These are phyloP conservation scores for Dysidea cf. avara DNA, from an alignment of 37 sponge, comb jelly and placozoan genomes.

Conservation along the genomic window DNA sequence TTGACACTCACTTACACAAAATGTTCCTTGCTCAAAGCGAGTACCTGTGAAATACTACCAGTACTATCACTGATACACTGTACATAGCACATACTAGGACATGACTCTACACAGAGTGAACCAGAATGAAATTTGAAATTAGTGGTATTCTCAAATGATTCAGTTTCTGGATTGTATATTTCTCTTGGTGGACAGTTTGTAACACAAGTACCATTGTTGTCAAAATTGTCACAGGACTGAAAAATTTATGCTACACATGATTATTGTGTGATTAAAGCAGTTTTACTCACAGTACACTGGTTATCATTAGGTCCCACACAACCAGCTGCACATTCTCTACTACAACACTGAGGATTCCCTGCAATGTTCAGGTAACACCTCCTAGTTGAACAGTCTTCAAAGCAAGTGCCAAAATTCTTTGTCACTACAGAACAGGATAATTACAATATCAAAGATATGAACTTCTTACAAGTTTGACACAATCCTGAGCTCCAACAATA, in stretches of 20 bases:
- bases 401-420: constrained; percentile 13
- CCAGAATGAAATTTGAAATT: constrained; percentile 36
- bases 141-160: constrained; percentile 37
- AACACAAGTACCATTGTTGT: constrained; percentile 68
- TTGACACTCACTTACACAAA: no score
- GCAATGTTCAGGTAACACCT: constrained; percentile 3
- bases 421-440: constrained; percentile 32
- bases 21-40: no score
- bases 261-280: no score
- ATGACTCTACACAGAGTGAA: constrained; percentile 46
- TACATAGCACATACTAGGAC: constrained; percentile 57
- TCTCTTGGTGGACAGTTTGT: constrained; percentile 38
- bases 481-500: neutral
- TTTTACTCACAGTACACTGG: constrained; percentile 36
- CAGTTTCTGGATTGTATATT: constrained; percentile 25
- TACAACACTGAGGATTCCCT: constrained; percentile 34
- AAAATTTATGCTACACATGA: no score
- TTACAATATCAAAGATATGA: neutral
- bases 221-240: constrained; percentile 62
- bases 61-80: no score
- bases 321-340: constrained; percentile 60
- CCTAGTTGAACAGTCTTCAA: constrained; percentile 12
- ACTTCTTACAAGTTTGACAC: constrained; percentile 11
- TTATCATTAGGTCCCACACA: constrained; percentile 33
- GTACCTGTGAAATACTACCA: no score